Conservation (phyloP, 92 coral and sea anemone species). For the Muricea muricata region DNA sequence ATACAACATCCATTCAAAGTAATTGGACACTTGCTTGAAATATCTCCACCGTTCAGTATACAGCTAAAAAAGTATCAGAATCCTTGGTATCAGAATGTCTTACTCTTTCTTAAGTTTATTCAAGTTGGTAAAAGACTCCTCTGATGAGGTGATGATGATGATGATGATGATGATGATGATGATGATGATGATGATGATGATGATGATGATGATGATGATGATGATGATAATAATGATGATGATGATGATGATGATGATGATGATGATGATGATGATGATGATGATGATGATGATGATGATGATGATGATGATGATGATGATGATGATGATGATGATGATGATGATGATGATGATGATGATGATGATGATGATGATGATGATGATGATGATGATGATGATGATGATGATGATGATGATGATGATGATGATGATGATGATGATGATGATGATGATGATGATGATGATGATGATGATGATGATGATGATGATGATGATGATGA, state of each 20-base stretch:
- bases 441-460: neutral
- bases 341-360: neutral
- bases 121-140: no score
- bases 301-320: constrained; percentile 34
- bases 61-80: neutral
- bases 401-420: neutral
- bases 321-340: constrained; percentile 8
- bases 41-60: neutral
- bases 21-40: neutral
- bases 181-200: no score
- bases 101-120: no score
- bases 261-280: neutral
- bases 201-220: no score
- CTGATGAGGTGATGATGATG: no score
- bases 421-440: neutral
- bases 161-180: no score
- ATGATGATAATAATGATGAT: no score
- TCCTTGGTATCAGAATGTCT: no score
- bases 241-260: neutral
- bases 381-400: constrained; percentile 3
- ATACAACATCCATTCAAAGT: neutral
- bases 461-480: neutral
- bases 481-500: no score
- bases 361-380: constrained; percentile 10
- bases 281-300: constrained; percentile 30